Evolutionary conservation across 1,140 invertebrate genomes (phyloP).

Genomic region (Samia ricini): DNA sequence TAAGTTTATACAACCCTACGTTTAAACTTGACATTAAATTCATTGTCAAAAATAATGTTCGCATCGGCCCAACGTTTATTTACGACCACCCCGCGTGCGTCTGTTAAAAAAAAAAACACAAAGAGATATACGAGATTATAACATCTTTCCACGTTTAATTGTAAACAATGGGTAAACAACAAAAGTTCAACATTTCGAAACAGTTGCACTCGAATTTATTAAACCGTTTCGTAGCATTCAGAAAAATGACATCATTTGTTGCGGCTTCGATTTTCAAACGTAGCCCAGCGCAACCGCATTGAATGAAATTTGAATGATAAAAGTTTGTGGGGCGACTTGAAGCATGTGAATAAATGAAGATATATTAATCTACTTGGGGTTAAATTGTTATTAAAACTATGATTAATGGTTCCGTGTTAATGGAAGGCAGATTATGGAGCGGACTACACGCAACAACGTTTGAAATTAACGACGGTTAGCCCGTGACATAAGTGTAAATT

Average conservation of each 20-base stretch:
- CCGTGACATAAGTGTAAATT: constrained; percentile 61
- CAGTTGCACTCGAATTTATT: constrained; percentile 60
- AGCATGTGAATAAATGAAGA: constrained; percentile 67
- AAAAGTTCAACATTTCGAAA: constrained; percentile 60
- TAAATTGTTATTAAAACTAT: constrained; percentile 77
- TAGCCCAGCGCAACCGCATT: constrained; percentile 23
- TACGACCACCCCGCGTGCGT: constrained; percentile 67
- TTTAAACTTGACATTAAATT: constrained; percentile 69
- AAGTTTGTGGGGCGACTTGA: constrained; percentile 48
- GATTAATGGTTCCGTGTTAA: constrained; percentile 72
- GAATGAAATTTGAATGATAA: constrained; percentile 66
- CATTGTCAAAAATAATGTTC: constrained; percentile 62
- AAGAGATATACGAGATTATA: constrained; percentile 68
- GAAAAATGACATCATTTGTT: constrained; percentile 50
- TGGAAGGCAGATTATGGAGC: constrained; percentile 68
- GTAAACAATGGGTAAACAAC: constrained; percentile 70
- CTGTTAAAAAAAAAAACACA: constrained; percentile 57
- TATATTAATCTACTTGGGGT: constrained; percentile 74
- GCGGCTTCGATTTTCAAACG: constrained; percentile 54
- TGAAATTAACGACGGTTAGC: constrained; percentile 54
- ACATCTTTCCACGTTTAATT: constrained; percentile 73
- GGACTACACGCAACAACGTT: constrained; percentile 55
- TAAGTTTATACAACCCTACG: constrained; percentile 65
- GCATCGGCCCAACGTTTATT: constrained; percentile 47
- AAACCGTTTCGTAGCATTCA: constrained; percentile 21